These are phyloP conservation scores for Ladona fulva DNA, from an alignment of 1,140 invertebrate species.

Conservation along the genomic window DNA sequence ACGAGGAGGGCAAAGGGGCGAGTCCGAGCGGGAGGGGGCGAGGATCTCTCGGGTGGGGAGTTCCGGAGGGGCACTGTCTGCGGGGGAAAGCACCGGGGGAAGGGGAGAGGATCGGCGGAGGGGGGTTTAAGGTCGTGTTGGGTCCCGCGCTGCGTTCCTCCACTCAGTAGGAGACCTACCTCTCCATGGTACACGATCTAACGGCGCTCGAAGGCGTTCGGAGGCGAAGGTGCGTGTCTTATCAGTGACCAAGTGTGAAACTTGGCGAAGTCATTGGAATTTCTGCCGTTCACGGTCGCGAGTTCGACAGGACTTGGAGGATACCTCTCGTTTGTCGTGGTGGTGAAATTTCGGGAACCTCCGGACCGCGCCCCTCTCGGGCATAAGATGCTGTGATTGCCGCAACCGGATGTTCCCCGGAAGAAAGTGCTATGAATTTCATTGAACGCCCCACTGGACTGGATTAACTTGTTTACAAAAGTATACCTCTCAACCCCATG, in stretches of 20 bases:
- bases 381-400: no score
- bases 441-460: no score
- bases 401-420: no score
- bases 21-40: not conserved
- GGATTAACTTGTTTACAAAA: no score
- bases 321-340: not conserved
- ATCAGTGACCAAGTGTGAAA: not conserved
- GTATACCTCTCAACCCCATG: no score
- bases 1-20: not conserved
- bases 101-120: not conserved
- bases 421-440: no score
- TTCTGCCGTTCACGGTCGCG: not conserved
- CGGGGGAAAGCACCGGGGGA: not conserved
- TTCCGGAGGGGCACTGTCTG: not conserved
- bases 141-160: not conserved
- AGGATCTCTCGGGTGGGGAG: not conserved
- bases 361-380: not conserved
- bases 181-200: not conserved
- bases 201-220: not conserved
- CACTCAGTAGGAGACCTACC: not conserved
- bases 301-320: not conserved
- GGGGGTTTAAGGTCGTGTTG: not conserved
- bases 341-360: not conserved
- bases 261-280: not conserved
- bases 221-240: not conserved